Evolutionary conservation across 2,888 invertebrate species (phyloP), one percentile per base, ranked within the genome.

Genomic region (Diploptera punctata): DNA sequence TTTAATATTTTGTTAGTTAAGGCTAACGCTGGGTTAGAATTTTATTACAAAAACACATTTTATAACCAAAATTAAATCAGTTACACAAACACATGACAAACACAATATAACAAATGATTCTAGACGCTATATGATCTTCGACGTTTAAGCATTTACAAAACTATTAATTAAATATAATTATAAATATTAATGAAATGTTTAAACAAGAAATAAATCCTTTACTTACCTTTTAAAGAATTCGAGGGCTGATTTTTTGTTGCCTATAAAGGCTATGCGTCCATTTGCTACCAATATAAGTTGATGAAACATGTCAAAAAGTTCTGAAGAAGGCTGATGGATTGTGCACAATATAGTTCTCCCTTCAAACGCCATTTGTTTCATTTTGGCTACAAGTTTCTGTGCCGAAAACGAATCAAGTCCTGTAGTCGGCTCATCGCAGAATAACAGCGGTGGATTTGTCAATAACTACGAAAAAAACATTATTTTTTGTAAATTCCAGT

Each of bases 361-460:
- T 76, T 89, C 88, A 1, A 87, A 86, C 0, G 93, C 90, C 81
- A 93, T 89, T 75, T 86, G 84, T 31, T 90, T 88, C 78, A 94
- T 87, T 67, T 92, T 87, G 5, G 87, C 85, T 71, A 94, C 90
- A 71, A 98, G 85, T 80, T 93, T 94, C 80, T 93, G 92, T 0
- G 98, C 98, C 80, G 97, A 97, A 79, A 91, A 96, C 0, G 97
- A 95, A 82, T 99, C 98, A 71, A 93, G 82, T 0, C 98, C 97
- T 0, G 97, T 97, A 0, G 98, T 98, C 7, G 98, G 98, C 80
- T 99, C 98, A 80, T 99, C 98, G 81, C 97, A 94, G 84, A 98
- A 98, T 49, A 99, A 84, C 43, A 99, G 87, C 0, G 93, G 90
- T 0, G 98, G 98, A 83, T 98, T 94, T 49, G 95, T 97, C 69